Evolutionary conservation across 2,888 invertebrate genomes (phyloP).

Genomic region (Cerastis leucographa): DNA sequence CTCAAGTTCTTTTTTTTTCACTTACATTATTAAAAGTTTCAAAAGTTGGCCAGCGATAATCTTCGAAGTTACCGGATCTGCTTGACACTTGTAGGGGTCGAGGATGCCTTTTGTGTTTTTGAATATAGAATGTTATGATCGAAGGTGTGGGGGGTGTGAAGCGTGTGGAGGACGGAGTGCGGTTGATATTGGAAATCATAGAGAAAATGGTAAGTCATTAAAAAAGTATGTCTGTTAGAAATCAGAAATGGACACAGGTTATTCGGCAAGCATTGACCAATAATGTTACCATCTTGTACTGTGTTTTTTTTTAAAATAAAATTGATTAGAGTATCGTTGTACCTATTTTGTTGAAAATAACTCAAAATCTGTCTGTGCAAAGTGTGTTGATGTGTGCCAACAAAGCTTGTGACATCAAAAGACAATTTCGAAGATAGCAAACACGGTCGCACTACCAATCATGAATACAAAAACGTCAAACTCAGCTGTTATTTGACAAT

Average conservation of each 20-base stretch:
- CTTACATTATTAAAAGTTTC: constrained; percentile 74
- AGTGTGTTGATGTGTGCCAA: not conserved
- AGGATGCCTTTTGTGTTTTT: constrained; percentile 31
- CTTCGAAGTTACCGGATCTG: constrained; percentile 57
- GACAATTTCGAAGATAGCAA: not conserved
- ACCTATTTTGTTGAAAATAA: not conserved
- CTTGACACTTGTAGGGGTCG: constrained; percentile 50
- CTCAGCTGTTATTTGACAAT: not conserved
- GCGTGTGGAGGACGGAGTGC: not conserved
- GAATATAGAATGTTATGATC: constrained; percentile 13
- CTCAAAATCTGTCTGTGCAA: not conserved
- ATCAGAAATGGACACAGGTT: not conserved
- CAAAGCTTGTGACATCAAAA: not conserved
- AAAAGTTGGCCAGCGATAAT: constrained; percentile 68
- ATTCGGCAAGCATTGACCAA: not conserved
- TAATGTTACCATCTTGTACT: not conserved
- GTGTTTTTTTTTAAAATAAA: not conserved
- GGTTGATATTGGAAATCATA: not conserved
- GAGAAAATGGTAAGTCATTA: not conserved
- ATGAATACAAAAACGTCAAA: not conserved
- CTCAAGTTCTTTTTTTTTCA: constrained; percentile 71
- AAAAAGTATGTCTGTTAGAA: not conserved
- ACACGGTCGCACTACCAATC: not conserved
- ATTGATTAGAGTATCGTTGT: too few relatives aligned
- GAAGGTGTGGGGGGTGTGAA: not conserved